Evolutionary conservation across 2,113 vertebrate genomes (phyloP).

Genomic region (Mormoops blainvillei): DNA sequence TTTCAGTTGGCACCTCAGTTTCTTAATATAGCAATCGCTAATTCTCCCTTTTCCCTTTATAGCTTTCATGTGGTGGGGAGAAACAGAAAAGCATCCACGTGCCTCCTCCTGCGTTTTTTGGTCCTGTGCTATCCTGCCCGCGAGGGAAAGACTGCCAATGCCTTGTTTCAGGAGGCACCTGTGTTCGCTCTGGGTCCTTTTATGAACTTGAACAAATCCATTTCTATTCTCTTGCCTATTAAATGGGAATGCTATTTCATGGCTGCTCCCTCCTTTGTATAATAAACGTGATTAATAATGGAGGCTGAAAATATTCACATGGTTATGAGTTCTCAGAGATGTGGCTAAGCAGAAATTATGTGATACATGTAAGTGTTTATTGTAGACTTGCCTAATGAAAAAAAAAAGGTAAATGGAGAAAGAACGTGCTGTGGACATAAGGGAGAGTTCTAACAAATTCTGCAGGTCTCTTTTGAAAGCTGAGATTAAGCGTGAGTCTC

Average conservation of each 20-base stretch:
- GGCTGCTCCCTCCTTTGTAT: neutral
- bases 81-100: neutral
- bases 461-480: constrained; percentile 52
- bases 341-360: constrained; percentile 44
- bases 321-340: constrained; percentile 18
- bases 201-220: neutral
- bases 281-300: constrained; percentile 18
- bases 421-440: constrained; percentile 28
- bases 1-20: constrained; percentile 22
- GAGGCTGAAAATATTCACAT: neutral
- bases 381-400: constrained; percentile 24
- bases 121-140: neutral
- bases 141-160: neutral
- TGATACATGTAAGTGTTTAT: constrained; percentile 1
- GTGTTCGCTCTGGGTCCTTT: neutral
- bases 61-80: neutral
- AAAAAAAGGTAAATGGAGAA: constrained; percentile 34
- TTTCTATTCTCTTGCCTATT: constrained; percentile 15
- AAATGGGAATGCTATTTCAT: constrained; percentile 4
- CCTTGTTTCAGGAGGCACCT: neutral
- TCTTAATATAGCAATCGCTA: neutral
- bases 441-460: constrained; percentile 51
- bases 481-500: constrained; percentile 33
- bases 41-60: neutral
- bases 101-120: neutral